Conservation (phyloP, 2,888 invertebrate genomes). For the Pimpla rufipes region DNA sequence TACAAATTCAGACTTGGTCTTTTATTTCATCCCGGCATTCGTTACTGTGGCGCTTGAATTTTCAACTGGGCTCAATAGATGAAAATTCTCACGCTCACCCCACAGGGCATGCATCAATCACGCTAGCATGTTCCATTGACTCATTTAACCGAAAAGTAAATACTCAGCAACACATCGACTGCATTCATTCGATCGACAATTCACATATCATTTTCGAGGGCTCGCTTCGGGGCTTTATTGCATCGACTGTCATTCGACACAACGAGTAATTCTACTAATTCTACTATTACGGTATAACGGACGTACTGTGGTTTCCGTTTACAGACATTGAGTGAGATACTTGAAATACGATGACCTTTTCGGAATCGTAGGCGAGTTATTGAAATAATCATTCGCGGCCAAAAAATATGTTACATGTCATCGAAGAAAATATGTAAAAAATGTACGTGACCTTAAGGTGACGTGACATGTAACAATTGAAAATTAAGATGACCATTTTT, state of each 20-base stretch:
- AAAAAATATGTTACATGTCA: neutral
- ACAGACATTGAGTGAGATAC: conserved; percentile 4
- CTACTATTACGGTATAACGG: conserved; percentile 24
- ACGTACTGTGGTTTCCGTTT: conserved; percentile 7
- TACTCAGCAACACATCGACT: neutral
- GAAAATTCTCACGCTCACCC: conserved; percentile 56
- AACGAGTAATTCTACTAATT: conserved; percentile 4
- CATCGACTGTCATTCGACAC: neutral
- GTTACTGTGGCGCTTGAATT: conserved; percentile 56
- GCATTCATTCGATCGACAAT: conserved; percentile 14
- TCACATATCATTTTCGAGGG: neutral
- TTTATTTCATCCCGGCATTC: conserved; percentile 7
- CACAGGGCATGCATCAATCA: neutral
- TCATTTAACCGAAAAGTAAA: neutral
- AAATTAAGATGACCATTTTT: neutral
- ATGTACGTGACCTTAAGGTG: neutral
- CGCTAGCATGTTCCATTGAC: neutral
- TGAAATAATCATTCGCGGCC: neutral
- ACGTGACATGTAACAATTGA: neutral
- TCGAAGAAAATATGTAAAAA: neutral
- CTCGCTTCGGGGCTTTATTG: neutral
- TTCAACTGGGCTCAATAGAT: conserved; percentile 70
- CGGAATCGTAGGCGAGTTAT: neutral
- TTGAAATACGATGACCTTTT: neutral
- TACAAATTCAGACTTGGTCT: conserved; percentile 1